These are phyloP conservation scores for Belonocnema kinseyi DNA, from an alignment of 1,140 invertebrate genomes.

Conservation along the genomic window DNA sequence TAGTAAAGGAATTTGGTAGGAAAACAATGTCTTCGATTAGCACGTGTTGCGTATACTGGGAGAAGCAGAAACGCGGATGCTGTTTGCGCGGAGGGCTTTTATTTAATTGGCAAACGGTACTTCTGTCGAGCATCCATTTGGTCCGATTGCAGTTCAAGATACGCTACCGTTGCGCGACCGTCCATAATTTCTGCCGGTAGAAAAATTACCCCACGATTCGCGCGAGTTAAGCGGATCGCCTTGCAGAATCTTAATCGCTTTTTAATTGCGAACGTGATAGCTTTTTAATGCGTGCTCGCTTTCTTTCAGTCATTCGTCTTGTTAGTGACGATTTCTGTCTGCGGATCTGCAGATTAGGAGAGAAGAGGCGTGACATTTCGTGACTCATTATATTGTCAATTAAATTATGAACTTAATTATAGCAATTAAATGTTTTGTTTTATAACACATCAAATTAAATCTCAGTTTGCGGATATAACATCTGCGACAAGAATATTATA, in stretches of 20 bases:
- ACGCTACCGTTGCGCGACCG: conserved; percentile 17
- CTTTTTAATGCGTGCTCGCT: conserved; percentile 1
- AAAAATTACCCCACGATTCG: conserved; percentile 5
- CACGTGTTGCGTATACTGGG: background rate
- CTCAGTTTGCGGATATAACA: background rate
- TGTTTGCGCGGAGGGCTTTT: conserved; percentile 16
- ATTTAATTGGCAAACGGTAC: conserved; percentile 26
- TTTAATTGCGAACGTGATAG: conserved; percentile 18
- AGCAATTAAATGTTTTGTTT: no score
- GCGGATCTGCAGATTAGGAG: background rate
- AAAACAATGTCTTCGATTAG: background rate
- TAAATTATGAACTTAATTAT: no score
- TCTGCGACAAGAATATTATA: background rate
- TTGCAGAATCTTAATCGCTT: conserved; percentile 15
- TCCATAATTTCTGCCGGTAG: conserved; percentile 15
- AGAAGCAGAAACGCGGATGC: background rate
- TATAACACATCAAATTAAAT: no score
- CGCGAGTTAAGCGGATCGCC: conserved; percentile 12
- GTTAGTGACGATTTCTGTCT: background rate
- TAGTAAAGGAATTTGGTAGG: no score
- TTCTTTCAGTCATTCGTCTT: conserved; percentile 8
- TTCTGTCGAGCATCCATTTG: conserved; percentile 12
- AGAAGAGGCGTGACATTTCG: background rate
- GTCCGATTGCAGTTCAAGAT: conserved; percentile 9
- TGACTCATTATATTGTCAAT: no score